Percentiles rank a stretch among this genome's conserved stretches.
Evolutionary conservation across 2,797 vertebrate species (phyloP).

Genomic region (Cyprinella venusta): DNA sequence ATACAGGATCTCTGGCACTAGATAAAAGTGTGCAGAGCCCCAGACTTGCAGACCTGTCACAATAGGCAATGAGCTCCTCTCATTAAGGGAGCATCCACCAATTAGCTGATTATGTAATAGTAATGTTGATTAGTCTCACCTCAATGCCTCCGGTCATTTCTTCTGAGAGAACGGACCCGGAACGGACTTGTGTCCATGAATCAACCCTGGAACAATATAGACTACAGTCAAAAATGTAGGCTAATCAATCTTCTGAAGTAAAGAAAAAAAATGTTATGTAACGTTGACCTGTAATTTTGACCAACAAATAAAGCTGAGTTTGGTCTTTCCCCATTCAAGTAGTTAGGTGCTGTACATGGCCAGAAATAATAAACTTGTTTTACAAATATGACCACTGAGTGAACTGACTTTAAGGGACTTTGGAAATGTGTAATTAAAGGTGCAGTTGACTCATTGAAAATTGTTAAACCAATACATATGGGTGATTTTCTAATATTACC

Average conservation of each 20-base stretch:
- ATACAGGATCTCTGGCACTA: neutral
- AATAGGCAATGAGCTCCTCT: conserved; percentile 21
- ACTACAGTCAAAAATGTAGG: neutral
- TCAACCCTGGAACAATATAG: neutral
- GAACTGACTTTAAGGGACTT: neutral
- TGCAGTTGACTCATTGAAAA: neutral
- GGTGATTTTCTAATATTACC: neutral
- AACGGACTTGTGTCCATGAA: neutral
- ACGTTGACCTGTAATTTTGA: neutral
- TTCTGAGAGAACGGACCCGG: neutral
- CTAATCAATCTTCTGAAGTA: neutral
- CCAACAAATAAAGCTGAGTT: too few species aligned
- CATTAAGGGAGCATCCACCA: conserved; percentile 31
- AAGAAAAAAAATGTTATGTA: neutral
- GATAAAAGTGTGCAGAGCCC: conserved; percentile 1
- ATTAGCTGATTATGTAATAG: conserved; percentile 43
- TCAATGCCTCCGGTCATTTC: conserved; percentile 1
- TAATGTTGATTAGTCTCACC: conserved; percentile 46
- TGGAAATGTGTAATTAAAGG: neutral
- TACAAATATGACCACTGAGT: neutral
- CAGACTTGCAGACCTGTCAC: conserved; percentile 19
- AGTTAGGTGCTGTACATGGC: neutral
- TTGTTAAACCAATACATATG: neutral
- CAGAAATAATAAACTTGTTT: neutral
- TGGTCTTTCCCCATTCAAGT: neutral